A percentile compares a stretch with the other conserved stretches of the same genome.
Conservation (phyloP, 1,140 invertebrate genomes). For the Parasteatoda tepidariorum region DNA sequence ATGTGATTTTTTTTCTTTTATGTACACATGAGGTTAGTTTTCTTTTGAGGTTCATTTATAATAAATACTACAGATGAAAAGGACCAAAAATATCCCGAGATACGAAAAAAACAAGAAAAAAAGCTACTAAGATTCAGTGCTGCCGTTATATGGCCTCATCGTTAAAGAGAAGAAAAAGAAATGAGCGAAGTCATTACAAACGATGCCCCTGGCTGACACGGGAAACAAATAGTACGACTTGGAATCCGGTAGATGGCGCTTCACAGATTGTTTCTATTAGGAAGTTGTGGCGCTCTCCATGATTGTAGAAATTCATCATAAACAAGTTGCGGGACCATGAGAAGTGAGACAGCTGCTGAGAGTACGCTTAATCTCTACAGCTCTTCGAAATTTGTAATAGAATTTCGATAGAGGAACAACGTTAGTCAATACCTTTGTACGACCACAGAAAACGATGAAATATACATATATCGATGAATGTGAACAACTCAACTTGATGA, state of each 20-base stretch:
- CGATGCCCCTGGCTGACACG: constrained; percentile 38
- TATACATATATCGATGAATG: constrained; percentile 51
- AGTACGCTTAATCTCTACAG: constrained; percentile 34
- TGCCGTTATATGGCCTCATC: not conserved
- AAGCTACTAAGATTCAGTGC: not conserved
- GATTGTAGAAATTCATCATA: constrained; percentile 56
- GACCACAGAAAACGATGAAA: constrained; percentile 31
- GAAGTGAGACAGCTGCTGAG: constrained; percentile 40
- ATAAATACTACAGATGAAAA: constrained; percentile 20
- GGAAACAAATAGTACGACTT: constrained; percentile 52
- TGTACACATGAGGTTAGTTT: not conserved
- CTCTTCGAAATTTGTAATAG: constrained; percentile 38
- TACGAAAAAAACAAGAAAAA: not conserved
- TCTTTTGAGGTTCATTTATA: constrained; percentile 24
- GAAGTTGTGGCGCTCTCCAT: constrained; percentile 37
- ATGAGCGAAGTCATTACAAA: constrained; percentile 37
- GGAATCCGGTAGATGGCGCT: constrained; percentile 40
- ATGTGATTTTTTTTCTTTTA: not conserved
- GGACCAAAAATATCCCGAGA: constrained; percentile 39
- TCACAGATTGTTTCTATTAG: constrained; percentile 55
- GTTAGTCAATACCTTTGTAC: constrained; percentile 23
- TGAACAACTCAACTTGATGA: not conserved
- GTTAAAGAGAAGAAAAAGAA: constrained; percentile 36
- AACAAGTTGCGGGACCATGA: constrained; percentile 50
- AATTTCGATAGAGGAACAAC: constrained; percentile 42